A percentile compares a stretch with the other conserved stretches of the same genome.
phyloP scores from a whole-genome alignment of 2,113 vertebrate species.

The Ivindomyrus marchei region DNA sequence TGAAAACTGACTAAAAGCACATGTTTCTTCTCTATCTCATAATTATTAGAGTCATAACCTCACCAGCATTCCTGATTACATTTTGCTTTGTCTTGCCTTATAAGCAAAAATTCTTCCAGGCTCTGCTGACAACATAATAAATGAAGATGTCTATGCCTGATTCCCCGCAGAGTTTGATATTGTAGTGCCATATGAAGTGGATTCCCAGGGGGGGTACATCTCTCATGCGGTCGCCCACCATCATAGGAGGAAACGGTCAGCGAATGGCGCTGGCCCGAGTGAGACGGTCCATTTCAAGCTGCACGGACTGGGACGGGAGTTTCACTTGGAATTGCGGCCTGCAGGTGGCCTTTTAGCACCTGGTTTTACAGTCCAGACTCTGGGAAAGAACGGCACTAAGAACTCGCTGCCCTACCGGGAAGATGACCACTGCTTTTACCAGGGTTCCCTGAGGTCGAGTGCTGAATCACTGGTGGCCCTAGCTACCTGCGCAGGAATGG shows the following conservation, averaged over 20 bases:
- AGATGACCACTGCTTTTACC: constrained; percentile 79
- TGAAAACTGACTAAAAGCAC: not conserved
- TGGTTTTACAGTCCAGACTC: constrained; percentile 70
- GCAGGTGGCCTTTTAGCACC: constrained; percentile 64
- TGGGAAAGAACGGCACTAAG: constrained; percentile 63
- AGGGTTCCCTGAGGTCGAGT: constrained; percentile 68
- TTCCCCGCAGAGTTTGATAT: constrained; percentile 70
- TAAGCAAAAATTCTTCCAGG: not conserved
- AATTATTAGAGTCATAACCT: not conserved
- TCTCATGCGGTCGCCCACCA: constrained; percentile 67
- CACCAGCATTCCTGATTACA: not conserved
- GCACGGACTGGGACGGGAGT: constrained; percentile 66
- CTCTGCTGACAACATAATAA: not conserved
- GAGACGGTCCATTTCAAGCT: constrained; percentile 64
- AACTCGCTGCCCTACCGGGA: constrained; percentile 55
- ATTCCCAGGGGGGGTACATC: constrained; percentile 62
- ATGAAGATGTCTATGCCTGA: not conserved
- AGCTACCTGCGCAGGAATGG: constrained; percentile 79
- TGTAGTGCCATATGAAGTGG: constrained; percentile 74
- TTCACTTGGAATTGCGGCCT: constrained; percentile 69
- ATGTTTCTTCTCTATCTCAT: not conserved
- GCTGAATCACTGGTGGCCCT: constrained; percentile 76
- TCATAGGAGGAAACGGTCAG: constrained; percentile 55
- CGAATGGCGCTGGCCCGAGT: not conserved
- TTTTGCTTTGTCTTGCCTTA: not conserved